Percentiles rank a stretch among this genome's conserved stretches.
These are phyloP conservation scores for Molossus molossus DNA, from an alignment of 2,797 vertebrate genomes.

Conservation along the genomic window DNA sequence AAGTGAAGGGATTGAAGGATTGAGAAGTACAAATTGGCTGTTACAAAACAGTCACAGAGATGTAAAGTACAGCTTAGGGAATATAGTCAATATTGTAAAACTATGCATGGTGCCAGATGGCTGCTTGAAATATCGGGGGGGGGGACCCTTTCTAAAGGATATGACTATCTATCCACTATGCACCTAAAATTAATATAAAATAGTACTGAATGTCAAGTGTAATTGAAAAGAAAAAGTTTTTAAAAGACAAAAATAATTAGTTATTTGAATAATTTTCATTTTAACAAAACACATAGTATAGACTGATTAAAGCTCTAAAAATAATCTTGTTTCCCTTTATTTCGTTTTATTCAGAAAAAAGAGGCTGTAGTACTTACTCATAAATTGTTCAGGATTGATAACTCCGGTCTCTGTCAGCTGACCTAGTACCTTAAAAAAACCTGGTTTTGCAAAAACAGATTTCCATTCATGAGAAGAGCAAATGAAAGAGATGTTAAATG, in stretches of 20 bases:
- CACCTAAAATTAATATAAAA: not conserved
- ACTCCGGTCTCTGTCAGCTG: slow-evolving; percentile 96
- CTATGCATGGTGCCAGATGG: not conserved
- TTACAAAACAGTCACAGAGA: not conserved
- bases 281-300: slow-evolving; percentile 23
- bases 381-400: slow-evolving; percentile 95
- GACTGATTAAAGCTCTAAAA: slow-evolving; percentile 20
- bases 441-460: slow-evolving; percentile 88
- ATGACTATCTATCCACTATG: not conserved
- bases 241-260: slow-evolving; percentile 37
- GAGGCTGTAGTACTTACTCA: slow-evolving; percentile 91
- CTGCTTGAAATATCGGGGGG: too few species aligned
- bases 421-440: slow-evolving; percentile 96
- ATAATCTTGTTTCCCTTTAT: slow-evolving; percentile 27
- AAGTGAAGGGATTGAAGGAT: not conserved
- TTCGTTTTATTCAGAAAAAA: slow-evolving; percentile 63
- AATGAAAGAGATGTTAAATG: slow-evolving; percentile 55
- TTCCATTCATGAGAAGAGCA: slow-evolving; percentile 64
- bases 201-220: not conserved
- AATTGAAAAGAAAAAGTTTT: not conserved
- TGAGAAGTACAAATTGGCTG: not conserved
- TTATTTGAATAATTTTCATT: slow-evolving; percentile 27
- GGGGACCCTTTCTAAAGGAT: not conserved
- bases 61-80: not conserved
- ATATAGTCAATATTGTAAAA: not conserved